Conservation (phyloP, 2,113 vertebrate species). For the Sula dactylatra region DNA sequence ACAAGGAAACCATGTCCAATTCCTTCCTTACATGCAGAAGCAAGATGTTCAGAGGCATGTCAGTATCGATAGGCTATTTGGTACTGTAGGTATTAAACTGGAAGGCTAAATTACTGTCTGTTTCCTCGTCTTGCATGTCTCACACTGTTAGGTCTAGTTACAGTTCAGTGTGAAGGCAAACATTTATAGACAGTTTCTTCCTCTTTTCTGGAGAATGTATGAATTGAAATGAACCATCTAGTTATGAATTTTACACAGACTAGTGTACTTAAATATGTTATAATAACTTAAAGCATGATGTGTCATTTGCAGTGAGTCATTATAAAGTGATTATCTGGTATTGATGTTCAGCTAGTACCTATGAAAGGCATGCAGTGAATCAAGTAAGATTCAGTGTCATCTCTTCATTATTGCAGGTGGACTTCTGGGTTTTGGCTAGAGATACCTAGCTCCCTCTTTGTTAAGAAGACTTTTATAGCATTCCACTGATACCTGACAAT, state of each 20-base stretch:
- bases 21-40: not conserved
- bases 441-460: not conserved
- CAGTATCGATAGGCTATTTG: not conserved
- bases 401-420: not conserved
- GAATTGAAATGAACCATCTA: not conserved
- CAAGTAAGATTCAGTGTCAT: not conserved
- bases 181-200: not conserved
- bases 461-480: not conserved
- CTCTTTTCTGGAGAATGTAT: not conserved
- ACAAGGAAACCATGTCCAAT: not conserved
- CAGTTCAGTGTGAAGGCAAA: not conserved
- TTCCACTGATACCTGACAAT: not conserved
- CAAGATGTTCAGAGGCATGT: fast-evolving
- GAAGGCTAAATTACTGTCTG: not conserved
- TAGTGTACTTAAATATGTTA: not conserved
- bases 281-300: not conserved
- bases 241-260: not conserved
- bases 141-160: not conserved
- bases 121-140: not conserved
- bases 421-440: not conserved
- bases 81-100: not conserved
- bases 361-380: not conserved
- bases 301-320: not conserved
- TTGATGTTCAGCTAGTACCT: not conserved
- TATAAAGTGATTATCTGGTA: not conserved